These are phyloP conservation scores for Nematostella vectensis DNA, from an alignment of 92 coral and sea anemone genomes.

Conservation along the genomic window DNA sequence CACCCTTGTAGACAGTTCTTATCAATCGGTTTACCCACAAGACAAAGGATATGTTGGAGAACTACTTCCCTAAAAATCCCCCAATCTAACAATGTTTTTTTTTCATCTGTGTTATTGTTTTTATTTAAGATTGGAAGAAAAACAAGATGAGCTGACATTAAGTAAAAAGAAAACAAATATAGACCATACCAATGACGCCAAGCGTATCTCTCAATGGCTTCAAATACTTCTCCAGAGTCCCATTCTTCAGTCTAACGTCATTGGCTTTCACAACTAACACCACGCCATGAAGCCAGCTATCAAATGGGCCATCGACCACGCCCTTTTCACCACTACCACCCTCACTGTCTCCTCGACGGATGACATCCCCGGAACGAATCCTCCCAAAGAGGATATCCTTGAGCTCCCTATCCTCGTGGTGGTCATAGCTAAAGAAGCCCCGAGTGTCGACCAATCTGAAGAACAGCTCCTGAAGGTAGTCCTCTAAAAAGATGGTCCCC, in stretches of 20 bases:
- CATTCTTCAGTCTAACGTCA: slow-evolving; percentile 36
- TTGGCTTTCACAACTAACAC: slow-evolving; percentile 47
- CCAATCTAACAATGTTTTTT: no score
- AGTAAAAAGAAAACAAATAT: no score
- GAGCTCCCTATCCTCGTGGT: slow-evolving; percentile 37
- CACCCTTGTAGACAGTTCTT: no score
- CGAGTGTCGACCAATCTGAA: slow-evolving; percentile 49
- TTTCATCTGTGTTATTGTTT: no score
- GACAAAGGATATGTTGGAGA: no score
- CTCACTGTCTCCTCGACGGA: slow-evolving; percentile 18
- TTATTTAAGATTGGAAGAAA: no score
- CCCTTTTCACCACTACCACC: slow-evolving; percentile 6
- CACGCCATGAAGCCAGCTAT: slow-evolving; percentile 37
- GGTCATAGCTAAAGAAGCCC: slow-evolving; percentile 48
- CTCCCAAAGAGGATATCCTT: slow-evolving; percentile 46
- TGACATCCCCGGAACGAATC: slow-evolving; percentile 41
- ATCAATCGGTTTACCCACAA: no score
- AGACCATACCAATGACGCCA: slow-evolving; percentile 21
- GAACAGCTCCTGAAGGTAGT: slow-evolving; percentile 42
- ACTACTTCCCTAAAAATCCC: no score
- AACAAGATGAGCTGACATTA: no score
- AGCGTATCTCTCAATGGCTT: slow-evolving; percentile 38
- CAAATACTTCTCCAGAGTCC: slow-evolving; percentile 34
- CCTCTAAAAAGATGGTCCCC: slow-evolving; percentile 51
- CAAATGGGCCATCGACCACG: slow-evolving; percentile 24